A percentile compares a stretch with the other conserved stretches of the same genome.
Conservation (phyloP, 2,113 vertebrate genomes). For the Herpailurus yagouaroundi region DNA sequence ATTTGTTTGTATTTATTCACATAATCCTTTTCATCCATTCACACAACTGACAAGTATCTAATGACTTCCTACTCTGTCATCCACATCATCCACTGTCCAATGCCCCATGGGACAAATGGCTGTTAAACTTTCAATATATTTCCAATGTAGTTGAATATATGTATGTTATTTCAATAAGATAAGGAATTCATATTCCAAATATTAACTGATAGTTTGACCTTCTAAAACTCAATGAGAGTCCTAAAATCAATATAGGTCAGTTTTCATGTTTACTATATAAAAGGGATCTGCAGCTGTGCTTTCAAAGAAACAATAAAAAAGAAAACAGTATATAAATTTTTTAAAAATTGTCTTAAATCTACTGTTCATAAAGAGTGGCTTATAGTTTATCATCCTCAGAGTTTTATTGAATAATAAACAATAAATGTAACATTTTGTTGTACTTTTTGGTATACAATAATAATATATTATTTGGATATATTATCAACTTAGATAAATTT, state of each 20-base stretch:
- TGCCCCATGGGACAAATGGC: background rate
- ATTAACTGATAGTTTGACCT: background rate
- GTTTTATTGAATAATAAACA: background rate
- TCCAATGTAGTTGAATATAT: background rate
- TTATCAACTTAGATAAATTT: background rate
- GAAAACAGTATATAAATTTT: background rate
- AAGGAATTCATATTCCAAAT: background rate
- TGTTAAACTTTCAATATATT: background rate
- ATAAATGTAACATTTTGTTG: background rate
- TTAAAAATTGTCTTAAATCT: background rate
- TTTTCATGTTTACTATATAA: background rate
- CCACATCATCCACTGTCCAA: too few relatives aligned
- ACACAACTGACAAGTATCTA: background rate
- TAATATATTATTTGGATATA: background rate
- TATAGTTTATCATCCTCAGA: background rate
- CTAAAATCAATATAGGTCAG: background rate
- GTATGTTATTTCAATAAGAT: constrained; percentile 7
- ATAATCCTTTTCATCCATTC: background rate
- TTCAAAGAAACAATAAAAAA: background rate
- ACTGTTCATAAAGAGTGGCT: background rate
- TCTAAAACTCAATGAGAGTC: background rate
- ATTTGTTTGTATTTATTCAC: background rate
- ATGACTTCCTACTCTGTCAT: background rate
- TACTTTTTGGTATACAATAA: background rate
- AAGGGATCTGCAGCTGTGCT: background rate